Conservation (phyloP, 2,113 vertebrate genomes). For the Megalops atlanticus region DNA sequence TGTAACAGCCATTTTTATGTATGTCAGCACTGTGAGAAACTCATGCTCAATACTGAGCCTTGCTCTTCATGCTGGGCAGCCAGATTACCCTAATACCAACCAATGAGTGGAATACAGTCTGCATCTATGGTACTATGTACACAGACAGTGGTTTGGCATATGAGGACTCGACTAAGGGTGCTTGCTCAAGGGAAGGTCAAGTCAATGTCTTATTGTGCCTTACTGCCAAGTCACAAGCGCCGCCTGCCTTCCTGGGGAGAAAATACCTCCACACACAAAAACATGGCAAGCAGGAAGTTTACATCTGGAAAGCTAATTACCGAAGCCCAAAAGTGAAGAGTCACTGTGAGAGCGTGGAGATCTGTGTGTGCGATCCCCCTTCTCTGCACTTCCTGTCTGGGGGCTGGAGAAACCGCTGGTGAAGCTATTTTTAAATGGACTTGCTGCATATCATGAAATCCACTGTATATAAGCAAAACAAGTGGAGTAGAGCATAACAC, state of each 20-base stretch:
- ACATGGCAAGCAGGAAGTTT: not conserved
- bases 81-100: not conserved
- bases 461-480: not conserved
- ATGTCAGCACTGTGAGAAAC: not conserved
- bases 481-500: not conserved
- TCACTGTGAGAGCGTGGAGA: not conserved
- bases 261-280: not conserved
- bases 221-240: not conserved
- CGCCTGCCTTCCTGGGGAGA: not conserved
- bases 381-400: not conserved
- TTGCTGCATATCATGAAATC: not conserved
- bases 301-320: not conserved
- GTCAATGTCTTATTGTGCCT: not conserved
- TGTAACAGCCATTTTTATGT: not conserved
- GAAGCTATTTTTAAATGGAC: not conserved
- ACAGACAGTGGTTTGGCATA: not conserved
- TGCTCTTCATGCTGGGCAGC: not conserved
- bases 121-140: not conserved
- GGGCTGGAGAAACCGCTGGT: not conserved
- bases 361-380: not conserved
- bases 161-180: not conserved
- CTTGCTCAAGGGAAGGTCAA: not conserved
- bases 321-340: not conserved
- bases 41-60: not conserved
- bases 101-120: not conserved